Evolutionary conservation across 2,888 invertebrate species (phyloP), one percentile per base, ranked within the genome.

Genomic region (Saturnia japonica): DNA sequence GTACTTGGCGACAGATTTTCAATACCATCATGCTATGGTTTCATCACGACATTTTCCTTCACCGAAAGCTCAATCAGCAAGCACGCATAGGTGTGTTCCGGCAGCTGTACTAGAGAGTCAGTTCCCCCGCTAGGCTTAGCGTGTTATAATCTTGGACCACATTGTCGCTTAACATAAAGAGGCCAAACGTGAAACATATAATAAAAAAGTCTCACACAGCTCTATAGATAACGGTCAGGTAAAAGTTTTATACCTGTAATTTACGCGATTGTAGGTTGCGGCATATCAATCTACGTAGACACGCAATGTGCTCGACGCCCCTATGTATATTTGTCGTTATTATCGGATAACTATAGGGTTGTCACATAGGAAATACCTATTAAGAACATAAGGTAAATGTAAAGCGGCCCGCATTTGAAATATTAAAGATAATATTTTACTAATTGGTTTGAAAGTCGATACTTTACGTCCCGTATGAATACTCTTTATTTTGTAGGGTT

Each of bases 171-270:
- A n/a, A n/a, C n/a, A n/a, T n/a, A n/a, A n/a, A n/a, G n/a, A n/a
- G n/a, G n/a, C n/a, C n/a, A n/a, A n/a, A n/a, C n/a, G n/a, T n/a
- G n/a, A n/a, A n/a, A n/a, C n/a, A n/a, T n/a, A n/a, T n/a, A n/a
- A n/a, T 34, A 34, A 25, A n/a, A 57, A n/a, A 25, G 11, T 64
- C 14, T 62, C 34, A 64, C 14, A 28, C 12, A 28, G 57, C 25
- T 12, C 14, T 19, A 7, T 40, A 40, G 40, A 64, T 64, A 64
- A 64, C 28, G 16, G 64, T 12, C 19, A 40, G 64, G 40, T 64
- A 64, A 64, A 64, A 40, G 64, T 64, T 40, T 64, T 64, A 40
- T 40, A 64, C 64, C 19, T n/a, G 9, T 64, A 34, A 64, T 64
- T n/a, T 64, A 64, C 19, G n/a, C 40, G 40, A 64, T 40, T 40